Evolutionary conservation across 2,888 invertebrate species (phyloP).

Genomic region (Eudemis profundana): DNA sequence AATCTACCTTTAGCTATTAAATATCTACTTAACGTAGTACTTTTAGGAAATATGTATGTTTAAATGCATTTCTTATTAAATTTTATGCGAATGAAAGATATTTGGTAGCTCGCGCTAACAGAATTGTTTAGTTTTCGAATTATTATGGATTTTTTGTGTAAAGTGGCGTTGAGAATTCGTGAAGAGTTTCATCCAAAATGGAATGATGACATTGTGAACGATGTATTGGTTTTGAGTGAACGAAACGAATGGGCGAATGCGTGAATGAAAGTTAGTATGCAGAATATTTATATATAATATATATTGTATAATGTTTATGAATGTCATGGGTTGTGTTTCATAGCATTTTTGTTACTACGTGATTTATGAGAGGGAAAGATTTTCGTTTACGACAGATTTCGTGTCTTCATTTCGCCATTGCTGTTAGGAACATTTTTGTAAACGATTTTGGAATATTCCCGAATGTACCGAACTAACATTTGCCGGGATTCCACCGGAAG

Average conservation of each 20-base stretch:
- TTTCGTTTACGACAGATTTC: constrained; percentile 65
- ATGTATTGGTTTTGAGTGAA: constrained; percentile 16
- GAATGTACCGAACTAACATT: constrained; percentile 55
- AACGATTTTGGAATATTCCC: constrained; percentile 62
- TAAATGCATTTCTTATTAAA: constrained; percentile 1
- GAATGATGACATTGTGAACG: constrained; percentile 23
- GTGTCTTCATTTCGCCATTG: constrained; percentile 53
- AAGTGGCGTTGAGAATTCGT: constrained; percentile 1
- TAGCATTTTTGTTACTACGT: constrained; percentile 72
- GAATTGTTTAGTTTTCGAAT: constrained; percentile 32
- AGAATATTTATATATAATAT: constrained; percentile 32
- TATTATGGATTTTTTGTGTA: background rate
- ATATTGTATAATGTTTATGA: constrained; percentile 44
- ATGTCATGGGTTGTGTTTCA: constrained; percentile 74
- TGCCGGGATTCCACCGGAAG: constrained; percentile 60
- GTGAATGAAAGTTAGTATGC: constrained; percentile 21
- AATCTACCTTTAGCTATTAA: background rate
- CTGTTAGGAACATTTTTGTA: constrained; percentile 44
- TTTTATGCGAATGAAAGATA: background rate
- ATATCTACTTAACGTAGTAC: background rate
- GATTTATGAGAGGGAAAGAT: constrained; percentile 64
- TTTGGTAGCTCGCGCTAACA: background rate
- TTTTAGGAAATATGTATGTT: constrained; percentile 1
- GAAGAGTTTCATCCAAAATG: constrained; percentile 12
- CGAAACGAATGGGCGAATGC: constrained; percentile 12